These are phyloP conservation scores for Scopus umbretta DNA, from an alignment of 2,113 vertebrate species.

Conservation along the genomic window DNA sequence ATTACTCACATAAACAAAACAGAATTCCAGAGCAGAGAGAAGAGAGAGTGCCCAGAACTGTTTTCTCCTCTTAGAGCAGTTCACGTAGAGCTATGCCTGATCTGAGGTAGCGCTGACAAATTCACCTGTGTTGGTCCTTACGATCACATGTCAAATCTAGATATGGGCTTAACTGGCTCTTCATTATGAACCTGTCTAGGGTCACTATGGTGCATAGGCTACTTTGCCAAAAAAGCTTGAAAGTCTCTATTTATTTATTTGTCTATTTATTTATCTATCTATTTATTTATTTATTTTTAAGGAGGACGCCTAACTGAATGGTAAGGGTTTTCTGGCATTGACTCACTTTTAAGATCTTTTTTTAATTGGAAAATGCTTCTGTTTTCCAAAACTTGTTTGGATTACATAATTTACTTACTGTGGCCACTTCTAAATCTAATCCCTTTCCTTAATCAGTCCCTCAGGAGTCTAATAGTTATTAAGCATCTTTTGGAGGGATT, in stretches of 20 bases:
- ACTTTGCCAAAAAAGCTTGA: neutral
- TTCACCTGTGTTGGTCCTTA: neutral
- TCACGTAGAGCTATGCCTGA: neutral
- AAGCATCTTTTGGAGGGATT: conserved; percentile 62
- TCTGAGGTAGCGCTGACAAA: neutral
- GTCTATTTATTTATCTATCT: neutral
- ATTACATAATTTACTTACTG: conserved; percentile 18
- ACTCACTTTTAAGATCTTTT: neutral
- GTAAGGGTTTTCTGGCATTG: neutral
- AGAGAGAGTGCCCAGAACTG: neutral
- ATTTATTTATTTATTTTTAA: neutral
- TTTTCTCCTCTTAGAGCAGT: neutral
- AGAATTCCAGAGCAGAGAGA: neutral
- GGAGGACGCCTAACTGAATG: neutral
- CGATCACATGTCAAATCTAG: neutral
- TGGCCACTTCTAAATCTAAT: conserved; percentile 20
- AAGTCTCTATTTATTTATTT: neutral
- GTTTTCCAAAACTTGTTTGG: neutral
- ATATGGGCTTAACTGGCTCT: neutral
- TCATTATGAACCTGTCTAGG: neutral
- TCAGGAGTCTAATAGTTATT: conserved; percentile 53
- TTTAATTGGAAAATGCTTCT: neutral
- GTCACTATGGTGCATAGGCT: neutral
- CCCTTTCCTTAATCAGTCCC: conserved; percentile 45
- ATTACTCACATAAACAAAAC: neutral